Evolutionary conservation across 1,140 invertebrate genomes (phyloP).

Genomic region (Hylaeus anthracinus): DNA sequence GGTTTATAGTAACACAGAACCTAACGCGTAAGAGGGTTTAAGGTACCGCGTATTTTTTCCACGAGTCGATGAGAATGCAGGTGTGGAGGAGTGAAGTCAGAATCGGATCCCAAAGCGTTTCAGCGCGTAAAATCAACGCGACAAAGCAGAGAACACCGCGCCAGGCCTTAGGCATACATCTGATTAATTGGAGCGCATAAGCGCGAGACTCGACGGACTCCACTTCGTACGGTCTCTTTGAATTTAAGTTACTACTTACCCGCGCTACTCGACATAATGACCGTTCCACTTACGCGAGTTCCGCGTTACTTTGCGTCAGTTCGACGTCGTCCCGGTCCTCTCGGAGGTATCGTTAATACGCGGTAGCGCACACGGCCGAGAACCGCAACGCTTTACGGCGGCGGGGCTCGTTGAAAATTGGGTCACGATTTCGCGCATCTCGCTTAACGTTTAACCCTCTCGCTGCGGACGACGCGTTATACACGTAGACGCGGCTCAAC

Average conservation of each 20-base stretch:
- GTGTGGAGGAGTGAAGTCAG: background rate
- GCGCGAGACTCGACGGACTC: background rate
- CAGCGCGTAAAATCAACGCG: background rate
- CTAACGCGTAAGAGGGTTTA: too few relatives aligned
- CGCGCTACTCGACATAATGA: slow-evolving; percentile 37
- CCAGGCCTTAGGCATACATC: slow-evolving; percentile 10
- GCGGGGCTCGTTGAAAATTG: slow-evolving; percentile 42
- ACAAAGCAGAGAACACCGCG: background rate
- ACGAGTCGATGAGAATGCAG: background rate
- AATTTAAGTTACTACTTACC: slow-evolving; percentile 52
- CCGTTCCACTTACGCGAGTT: slow-evolving; percentile 52
- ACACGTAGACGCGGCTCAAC: too few relatives aligned
- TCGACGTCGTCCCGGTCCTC: slow-evolving; percentile 23
- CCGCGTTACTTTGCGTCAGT: slow-evolving; percentile 35
- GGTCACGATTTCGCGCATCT: slow-evolving; percentile 49
- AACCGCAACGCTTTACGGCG: background rate
- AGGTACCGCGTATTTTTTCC: too few relatives aligned
- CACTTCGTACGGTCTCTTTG: slow-evolving; percentile 47
- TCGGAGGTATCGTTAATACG: slow-evolving; percentile 40
- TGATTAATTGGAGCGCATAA: slow-evolving; percentile 49
- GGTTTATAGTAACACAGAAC: too few relatives aligned
- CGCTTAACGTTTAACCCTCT: slow-evolving; percentile 5
- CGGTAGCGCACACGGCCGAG: background rate
- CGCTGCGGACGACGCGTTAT: too few relatives aligned
- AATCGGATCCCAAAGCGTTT: background rate